Conservation (phyloP, 1,140 invertebrate genomes). For the Adelges cooleyi region DNA sequence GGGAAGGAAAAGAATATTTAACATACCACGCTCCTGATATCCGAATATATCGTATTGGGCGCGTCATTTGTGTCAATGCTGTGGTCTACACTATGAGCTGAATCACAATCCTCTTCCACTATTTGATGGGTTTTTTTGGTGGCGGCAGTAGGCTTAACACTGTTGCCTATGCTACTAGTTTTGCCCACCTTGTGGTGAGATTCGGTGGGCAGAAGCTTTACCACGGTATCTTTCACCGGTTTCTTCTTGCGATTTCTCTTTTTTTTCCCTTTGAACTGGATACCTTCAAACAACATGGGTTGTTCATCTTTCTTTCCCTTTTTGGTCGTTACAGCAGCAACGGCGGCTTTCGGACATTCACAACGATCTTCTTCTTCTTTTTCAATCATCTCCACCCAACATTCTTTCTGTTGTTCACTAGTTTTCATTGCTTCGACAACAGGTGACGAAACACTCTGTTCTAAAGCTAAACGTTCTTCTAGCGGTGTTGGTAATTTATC, state of each 20-base stretch:
- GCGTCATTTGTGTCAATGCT: conserved; percentile 14
- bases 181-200: too few species aligned
- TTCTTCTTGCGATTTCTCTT: conserved; percentile 43
- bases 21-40: conserved; percentile 10
- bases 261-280: conserved; percentile 21
- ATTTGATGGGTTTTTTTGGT: background rate
- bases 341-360: conserved; percentile 6
- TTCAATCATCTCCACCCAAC: background rate
- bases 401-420: background rate
- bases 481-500: too few species aligned
- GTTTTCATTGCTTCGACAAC: background rate
- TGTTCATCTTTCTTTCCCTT: conserved; percentile 11
- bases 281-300: conserved; percentile 20
- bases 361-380: conserved; percentile 18
- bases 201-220: background rate
- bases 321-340: background rate
- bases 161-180: background rate
- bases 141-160: background rate
- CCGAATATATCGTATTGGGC: conserved; percentile 16
- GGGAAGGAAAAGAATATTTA: too few species aligned
- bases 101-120: conserved; percentile 20
- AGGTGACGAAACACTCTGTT: too few species aligned
- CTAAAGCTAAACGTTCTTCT: too few species aligned
- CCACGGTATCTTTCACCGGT: background rate
- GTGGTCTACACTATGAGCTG: conserved; percentile 12